Percentiles rank a stretch among this genome's conserved stretches.
Evolutionary conservation across 2,797 vertebrate species (phyloP).

Genomic region (Etheostoma nigrum): DNA sequence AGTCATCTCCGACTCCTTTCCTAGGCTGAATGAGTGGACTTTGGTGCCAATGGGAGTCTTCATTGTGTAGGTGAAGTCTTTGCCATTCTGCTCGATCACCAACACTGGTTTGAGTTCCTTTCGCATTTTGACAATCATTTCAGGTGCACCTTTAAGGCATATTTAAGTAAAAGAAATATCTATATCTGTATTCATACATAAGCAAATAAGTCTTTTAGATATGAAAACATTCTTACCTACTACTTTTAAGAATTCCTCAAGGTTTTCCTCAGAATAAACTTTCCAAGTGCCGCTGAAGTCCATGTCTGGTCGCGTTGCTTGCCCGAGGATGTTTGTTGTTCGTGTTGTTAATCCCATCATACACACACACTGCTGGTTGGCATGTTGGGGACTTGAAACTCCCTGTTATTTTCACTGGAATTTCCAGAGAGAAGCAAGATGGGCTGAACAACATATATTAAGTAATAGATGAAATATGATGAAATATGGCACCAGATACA

Average conservation of each 20-base stretch:
- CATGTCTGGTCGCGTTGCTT: slow-evolving; percentile 72
- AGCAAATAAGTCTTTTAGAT: background rate
- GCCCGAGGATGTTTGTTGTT: slow-evolving; percentile 39
- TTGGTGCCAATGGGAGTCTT: slow-evolving; percentile 83
- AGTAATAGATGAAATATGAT: background rate
- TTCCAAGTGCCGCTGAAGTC: slow-evolving; percentile 90
- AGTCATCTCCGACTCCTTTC: slow-evolving; percentile 86
- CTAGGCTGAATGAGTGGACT: slow-evolving; percentile 84
- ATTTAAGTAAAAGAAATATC: too few relatives aligned
- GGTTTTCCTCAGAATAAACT: slow-evolving; percentile 87
- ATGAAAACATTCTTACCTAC: slow-evolving; percentile 65
- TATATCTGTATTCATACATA: background rate
- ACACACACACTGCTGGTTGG: slow-evolving; percentile 53
- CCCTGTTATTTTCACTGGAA: slow-evolving; percentile 72
- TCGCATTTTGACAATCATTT: slow-evolving; percentile 83
- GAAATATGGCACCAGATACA: background rate
- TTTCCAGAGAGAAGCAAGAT: slow-evolving; percentile 48
- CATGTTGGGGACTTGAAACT: slow-evolving; percentile 72
- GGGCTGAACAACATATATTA: background rate
- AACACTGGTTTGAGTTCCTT: slow-evolving; percentile 86
- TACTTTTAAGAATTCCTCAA: slow-evolving; percentile 86
- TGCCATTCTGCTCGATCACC: slow-evolving; percentile 87
- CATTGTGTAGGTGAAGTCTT: slow-evolving; percentile 84
- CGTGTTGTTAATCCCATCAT: slow-evolving; percentile 28
- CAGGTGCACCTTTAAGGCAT: slow-evolving; percentile 78